Percentiles rank a stretch among this genome's conserved stretches.
Conservation (phyloP, 1,140 invertebrate species). For the Ceratina australensis region DNA sequence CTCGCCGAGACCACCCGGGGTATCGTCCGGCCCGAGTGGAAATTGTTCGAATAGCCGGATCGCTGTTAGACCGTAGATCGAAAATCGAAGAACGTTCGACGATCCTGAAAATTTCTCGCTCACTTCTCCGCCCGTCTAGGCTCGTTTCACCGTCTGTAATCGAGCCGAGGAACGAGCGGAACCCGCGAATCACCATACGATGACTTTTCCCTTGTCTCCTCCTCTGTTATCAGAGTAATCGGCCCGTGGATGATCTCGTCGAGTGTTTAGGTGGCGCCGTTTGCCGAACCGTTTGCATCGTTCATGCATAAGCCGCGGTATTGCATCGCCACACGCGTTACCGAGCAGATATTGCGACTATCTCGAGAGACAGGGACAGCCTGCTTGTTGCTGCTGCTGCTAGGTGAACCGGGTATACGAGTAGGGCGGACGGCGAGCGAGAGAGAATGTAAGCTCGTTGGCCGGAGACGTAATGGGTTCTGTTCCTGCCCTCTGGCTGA, state of each 20-base stretch:
- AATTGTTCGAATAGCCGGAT: not conserved
- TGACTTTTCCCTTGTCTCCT: not conserved
- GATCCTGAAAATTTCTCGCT: not conserved
- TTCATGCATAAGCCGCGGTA: constrained; percentile 62
- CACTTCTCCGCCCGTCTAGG: not conserved
- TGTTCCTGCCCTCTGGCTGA: constrained; percentile 57
- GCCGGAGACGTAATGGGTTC: constrained; percentile 65
- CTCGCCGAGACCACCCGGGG: not conserved
- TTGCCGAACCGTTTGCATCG: constrained; percentile 52
- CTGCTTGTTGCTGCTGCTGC: too few species aligned
- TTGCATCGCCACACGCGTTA: constrained; percentile 37
- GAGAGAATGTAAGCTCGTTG: constrained; percentile 56
- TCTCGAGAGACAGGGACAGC: not conserved
- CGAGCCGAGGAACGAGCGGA: not conserved
- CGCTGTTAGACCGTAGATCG: not conserved
- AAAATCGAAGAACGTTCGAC: not conserved
- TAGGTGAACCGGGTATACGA: not conserved
- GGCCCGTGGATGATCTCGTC: constrained; percentile 34
- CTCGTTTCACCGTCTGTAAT: not conserved
- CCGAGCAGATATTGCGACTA: constrained; percentile 49
- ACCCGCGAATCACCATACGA: too few species aligned
- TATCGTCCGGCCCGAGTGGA: not conserved
- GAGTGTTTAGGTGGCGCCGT: constrained; percentile 30
- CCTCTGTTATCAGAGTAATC: constrained; percentile 38
- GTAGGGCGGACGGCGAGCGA: not conserved